Percentiles rank a stretch among this genome's conserved stretches.
phyloP scores from a whole-genome alignment of 1,140 invertebrate species.

The Vollenhovia emeryi region DNA sequence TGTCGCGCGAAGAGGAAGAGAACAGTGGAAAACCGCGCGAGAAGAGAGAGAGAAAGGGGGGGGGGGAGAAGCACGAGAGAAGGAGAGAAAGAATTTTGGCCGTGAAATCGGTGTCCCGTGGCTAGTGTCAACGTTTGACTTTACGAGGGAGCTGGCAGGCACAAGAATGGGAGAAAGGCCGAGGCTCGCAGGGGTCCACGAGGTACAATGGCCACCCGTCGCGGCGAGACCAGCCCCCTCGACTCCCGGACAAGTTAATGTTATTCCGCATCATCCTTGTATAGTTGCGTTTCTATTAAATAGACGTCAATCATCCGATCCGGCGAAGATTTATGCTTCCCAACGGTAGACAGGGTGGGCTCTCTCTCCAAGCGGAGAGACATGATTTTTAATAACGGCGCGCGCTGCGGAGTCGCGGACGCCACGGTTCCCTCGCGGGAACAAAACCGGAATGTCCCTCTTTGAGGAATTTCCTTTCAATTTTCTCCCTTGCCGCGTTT shows the following conservation, averaged over 20 bases:
- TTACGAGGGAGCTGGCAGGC: constrained; percentile 82
- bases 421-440: neutral
- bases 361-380: constrained; percentile 50
- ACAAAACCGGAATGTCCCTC: neutral
- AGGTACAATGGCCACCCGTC: constrained; percentile 82
- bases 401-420: neutral
- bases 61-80: constrained; percentile 37
- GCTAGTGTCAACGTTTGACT: constrained; percentile 84
- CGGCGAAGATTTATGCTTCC: constrained; percentile 74
- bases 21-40: constrained; percentile 5
- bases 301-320: constrained; percentile 81
- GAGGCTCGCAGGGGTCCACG: constrained; percentile 76
- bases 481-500: neutral
- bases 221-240: constrained; percentile 79
- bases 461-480: neutral
- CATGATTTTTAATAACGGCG: constrained; percentile 69
- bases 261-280: constrained; percentile 77
- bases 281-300: constrained; percentile 84
- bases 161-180: constrained; percentile 75
- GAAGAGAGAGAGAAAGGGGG: constrained; percentile 50
- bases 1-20: neutral
- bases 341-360: constrained; percentile 60
- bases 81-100: constrained; percentile 24
- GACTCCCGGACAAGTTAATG: constrained; percentile 83
- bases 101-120: constrained; percentile 76